Evolutionary conservation across 2,888 invertebrate genomes (phyloP).

Genomic region (Apodemia mormo): DNA sequence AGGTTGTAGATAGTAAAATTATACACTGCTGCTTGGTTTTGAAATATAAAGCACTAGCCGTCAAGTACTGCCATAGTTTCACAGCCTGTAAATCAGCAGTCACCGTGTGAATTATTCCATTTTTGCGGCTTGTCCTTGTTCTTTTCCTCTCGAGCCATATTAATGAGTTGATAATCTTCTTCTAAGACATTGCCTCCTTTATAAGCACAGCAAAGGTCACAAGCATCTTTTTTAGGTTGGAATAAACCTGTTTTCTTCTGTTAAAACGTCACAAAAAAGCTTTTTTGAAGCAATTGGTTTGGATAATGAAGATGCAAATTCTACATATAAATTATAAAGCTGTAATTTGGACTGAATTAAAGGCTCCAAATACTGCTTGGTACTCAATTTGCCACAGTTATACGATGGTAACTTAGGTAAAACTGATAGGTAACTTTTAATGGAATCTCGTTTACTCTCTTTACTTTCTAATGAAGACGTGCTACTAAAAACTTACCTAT

Average conservation of each 20-base stretch:
- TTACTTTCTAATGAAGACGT: too few species aligned
- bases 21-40: constrained; percentile 44
- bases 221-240: constrained; percentile 29
- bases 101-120: constrained; percentile 35
- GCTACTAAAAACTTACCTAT: too few species aligned
- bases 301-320: too few species aligned
- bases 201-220: constrained; percentile 36
- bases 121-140: constrained; percentile 37
- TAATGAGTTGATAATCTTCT: constrained; percentile 29
- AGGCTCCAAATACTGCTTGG: too few species aligned
- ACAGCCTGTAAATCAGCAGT: constrained; percentile 43
- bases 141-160: constrained; percentile 37
- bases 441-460: too few species aligned
- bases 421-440: too few species aligned
- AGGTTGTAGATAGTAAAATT: constrained; percentile 43
- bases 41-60: constrained; percentile 44
- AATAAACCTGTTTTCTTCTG: constrained; percentile 40
- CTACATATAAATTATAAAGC: too few species aligned
- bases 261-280: constrained; percentile 35
- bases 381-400: too few species aligned
- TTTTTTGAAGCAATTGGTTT: constrained; percentile 12
- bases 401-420: too few species aligned
- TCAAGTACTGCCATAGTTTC: constrained; percentile 40
- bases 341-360: too few species aligned
- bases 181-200: constrained; percentile 36